A percentile compares a stretch with the other conserved stretches of the same genome.
These are phyloP conservation scores for Acrobasis consociella DNA, from an alignment of 2,888 invertebrate species.

Conservation along the genomic window DNA sequence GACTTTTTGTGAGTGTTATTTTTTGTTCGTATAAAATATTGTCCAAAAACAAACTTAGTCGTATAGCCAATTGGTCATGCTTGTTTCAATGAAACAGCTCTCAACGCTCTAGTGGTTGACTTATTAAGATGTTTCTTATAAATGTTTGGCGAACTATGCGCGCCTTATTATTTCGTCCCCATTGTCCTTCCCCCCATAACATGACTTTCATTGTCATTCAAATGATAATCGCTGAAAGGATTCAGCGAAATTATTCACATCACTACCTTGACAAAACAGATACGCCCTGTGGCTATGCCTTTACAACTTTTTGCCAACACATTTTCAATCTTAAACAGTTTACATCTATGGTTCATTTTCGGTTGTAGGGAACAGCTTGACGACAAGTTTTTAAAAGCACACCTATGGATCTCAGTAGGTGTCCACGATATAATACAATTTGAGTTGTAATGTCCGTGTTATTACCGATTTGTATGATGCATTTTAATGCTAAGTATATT, in stretches of 20 bases:
- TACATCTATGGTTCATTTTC: constrained; percentile 29
- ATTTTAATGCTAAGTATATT: constrained; percentile 34
- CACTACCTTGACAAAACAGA: constrained; percentile 74
- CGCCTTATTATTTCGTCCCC: constrained; percentile 40
- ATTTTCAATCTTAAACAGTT: constrained; percentile 32
- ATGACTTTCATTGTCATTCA: constrained; percentile 77
- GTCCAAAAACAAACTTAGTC: too few species aligned
- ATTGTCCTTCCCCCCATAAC: constrained; percentile 64
- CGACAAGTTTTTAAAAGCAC: constrained; percentile 54
- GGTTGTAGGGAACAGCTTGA: constrained; percentile 30
- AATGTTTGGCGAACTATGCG: constrained; percentile 32
- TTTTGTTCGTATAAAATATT: too few species aligned
- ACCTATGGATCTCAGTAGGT: constrained; percentile 76
- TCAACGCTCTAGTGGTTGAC: constrained; percentile 12
- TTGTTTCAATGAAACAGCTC: background rate
- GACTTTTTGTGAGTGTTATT: too few species aligned
- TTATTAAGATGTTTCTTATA: constrained; percentile 27
- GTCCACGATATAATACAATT: constrained; percentile 53
- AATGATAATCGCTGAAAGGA: constrained; percentile 80
- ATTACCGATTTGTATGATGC: constrained; percentile 37
- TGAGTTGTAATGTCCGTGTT: constrained; percentile 63
- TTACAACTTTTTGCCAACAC: constrained; percentile 37
- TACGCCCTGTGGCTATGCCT: constrained; percentile 78
- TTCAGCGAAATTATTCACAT: constrained; percentile 76
- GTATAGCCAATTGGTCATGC: background rate